Conservation (phyloP, 2,113 vertebrate genomes). For the Gallinago undulata region DNA sequence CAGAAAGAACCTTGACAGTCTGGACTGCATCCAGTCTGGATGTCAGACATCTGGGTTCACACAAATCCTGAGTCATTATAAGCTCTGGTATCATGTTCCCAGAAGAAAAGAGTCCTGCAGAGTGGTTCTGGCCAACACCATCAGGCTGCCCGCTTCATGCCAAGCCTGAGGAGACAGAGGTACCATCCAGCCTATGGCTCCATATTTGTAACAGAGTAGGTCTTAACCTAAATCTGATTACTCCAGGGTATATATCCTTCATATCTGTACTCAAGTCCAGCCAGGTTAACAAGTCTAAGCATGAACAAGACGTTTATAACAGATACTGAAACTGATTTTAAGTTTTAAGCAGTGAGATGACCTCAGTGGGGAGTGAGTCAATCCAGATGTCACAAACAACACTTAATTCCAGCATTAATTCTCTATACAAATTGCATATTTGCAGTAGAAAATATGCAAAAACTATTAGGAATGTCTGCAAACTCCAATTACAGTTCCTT, state of each 20-base stretch:
- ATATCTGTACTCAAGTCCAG: not conserved
- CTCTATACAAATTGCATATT: not conserved
- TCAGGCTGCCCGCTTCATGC: not conserved
- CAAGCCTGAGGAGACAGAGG: not conserved
- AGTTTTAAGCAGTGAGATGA: not conserved
- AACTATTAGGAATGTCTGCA: not conserved
- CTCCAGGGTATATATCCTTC: not conserved
- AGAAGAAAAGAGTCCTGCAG: not conserved
- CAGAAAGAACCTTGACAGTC: slow-evolving; percentile 6
- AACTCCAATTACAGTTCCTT: not conserved
- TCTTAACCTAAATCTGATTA: not conserved
- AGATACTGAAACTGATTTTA: not conserved
- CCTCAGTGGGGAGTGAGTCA: not conserved
- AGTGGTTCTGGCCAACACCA: not conserved
- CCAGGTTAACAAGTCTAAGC: not conserved
- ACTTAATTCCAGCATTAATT: not conserved
- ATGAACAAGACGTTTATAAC: not conserved
- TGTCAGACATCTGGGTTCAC: slow-evolving; percentile 32
- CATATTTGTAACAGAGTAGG: not conserved
- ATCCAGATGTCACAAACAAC: not conserved
- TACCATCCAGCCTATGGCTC: not conserved
- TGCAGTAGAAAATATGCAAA: not conserved
- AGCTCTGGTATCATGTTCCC: not conserved
- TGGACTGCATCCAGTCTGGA: slow-evolving; percentile 19
- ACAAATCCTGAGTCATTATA: not conserved